phyloP scores from a whole-genome alignment of 2,113 vertebrate genomes.

The Pteruthius melanotis region DNA sequence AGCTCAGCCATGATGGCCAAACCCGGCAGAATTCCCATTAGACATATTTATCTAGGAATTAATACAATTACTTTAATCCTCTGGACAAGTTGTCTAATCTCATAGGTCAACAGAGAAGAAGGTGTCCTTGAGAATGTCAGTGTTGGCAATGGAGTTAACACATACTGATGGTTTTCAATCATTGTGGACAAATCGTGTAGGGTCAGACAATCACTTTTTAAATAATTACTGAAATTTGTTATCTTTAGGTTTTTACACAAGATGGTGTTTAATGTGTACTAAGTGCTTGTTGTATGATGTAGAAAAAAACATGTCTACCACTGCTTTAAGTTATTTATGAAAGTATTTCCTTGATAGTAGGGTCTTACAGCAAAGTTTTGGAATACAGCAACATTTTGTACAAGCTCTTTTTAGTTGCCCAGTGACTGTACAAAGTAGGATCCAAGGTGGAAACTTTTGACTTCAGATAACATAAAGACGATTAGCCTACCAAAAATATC shows the following conservation, averaged over 20 bases:
- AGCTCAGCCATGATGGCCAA: slow-evolving; percentile 28
- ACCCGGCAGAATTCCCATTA: slow-evolving; percentile 51
- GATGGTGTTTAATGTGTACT: not conserved
- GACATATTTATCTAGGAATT: slow-evolving; percentile 41
- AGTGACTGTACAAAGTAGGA: not conserved
- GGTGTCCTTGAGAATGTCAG: slow-evolving; percentile 3
- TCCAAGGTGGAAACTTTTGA: not conserved
- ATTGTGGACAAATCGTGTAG: slow-evolving; percentile 2
- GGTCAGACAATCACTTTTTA: slow-evolving; percentile 15
- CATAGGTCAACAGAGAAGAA: slow-evolving; percentile 42
- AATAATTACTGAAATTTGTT: slow-evolving; percentile 17
- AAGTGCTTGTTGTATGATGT: not conserved
- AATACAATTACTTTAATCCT: slow-evolving; percentile 63
- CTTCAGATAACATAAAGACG: not conserved
- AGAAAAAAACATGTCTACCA: not conserved
- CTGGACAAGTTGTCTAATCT: slow-evolving; percentile 66
- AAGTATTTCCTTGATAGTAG: not conserved
- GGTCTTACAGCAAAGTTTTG: not conserved
- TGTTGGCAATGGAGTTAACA: slow-evolving; percentile 17
- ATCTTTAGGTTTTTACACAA: not conserved
- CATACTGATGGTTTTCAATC: not conserved
- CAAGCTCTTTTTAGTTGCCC: not conserved
- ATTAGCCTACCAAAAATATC: slow-evolving; percentile 13
- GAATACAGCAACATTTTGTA: not conserved
- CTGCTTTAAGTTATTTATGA: not conserved